Percentiles rank a stretch among this genome's conserved stretches.
Conservation (phyloP, 2,113 vertebrate species). For the Bubalus kerabau region DNA sequence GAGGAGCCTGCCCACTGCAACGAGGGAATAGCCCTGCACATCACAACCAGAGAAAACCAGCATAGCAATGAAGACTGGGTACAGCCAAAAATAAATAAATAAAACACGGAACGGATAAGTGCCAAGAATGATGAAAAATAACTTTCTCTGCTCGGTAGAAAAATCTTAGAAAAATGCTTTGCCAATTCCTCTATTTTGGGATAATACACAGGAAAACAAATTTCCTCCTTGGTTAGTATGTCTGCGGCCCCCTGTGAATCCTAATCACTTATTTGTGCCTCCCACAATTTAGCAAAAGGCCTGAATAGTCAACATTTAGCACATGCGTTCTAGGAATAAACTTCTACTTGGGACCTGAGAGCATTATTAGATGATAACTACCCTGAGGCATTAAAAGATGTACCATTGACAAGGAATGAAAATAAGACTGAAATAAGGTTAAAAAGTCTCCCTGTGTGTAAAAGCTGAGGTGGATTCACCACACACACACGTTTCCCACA, state of each 20-base stretch:
- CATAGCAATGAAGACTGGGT: not conserved
- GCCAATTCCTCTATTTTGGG: not conserved
- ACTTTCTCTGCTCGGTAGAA: not conserved
- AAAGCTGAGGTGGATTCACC: not conserved
- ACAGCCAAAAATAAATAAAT: not conserved
- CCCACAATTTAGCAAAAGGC: not conserved
- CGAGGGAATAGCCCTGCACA: rapidly evolving
- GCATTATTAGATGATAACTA: not conserved
- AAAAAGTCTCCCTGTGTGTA: not conserved
- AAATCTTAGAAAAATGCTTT: not conserved
- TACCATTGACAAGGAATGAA: not conserved
- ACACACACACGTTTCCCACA: not conserved
- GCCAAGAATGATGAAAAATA: not conserved
- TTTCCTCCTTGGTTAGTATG: not conserved
- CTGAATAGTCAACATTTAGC: not conserved
- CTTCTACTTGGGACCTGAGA: not conserved
- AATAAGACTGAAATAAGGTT: not conserved
- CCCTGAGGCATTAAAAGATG: not conserved
- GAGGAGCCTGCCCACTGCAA: not conserved
- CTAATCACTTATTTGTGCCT: not conserved
- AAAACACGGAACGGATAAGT: rapidly evolving
- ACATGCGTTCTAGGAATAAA: not conserved
- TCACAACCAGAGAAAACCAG: not conserved
- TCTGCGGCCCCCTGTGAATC: not conserved
- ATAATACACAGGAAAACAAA: not conserved